Evolutionary conservation across 1,140 invertebrate species (phyloP).

Genomic region (Atopsyche davidsoni): DNA sequence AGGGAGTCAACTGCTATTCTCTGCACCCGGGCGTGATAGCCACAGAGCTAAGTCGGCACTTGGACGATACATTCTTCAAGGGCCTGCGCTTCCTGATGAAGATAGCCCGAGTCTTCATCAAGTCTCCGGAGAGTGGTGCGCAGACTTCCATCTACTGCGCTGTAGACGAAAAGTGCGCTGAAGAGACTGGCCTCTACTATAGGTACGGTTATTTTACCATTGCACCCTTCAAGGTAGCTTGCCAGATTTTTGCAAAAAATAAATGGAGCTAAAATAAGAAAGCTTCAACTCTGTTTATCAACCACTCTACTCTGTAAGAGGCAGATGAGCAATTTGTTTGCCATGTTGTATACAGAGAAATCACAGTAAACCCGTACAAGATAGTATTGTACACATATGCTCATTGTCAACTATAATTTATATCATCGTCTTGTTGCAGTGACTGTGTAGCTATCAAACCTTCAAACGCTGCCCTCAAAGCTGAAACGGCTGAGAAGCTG

Average conservation of each 20-base stretch:
- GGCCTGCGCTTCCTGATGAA: conserved; percentile 49
- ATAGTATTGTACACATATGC: neutral
- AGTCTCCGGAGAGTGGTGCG: conserved; percentile 61
- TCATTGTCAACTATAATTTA: conserved; percentile 4
- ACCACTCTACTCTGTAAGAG: no score
- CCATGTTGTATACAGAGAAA: no score
- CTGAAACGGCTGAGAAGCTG: conserved; percentile 58
- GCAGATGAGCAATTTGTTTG: no score
- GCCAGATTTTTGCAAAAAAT: no score
- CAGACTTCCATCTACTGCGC: conserved; percentile 64
- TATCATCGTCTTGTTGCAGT: conserved; percentile 31
- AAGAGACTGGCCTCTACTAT: conserved; percentile 64
- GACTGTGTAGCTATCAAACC: conserved; percentile 51
- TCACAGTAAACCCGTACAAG: no score
- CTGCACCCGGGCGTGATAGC: conserved; percentile 78
- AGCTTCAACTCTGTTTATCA: no score
- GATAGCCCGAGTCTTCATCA: conserved; percentile 64
- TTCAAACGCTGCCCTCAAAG: conserved; percentile 43
- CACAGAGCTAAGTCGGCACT: conserved; percentile 67
- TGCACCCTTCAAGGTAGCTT: no score
- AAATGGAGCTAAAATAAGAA: no score
- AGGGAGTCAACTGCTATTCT: conserved; percentile 69
- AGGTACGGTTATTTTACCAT: conserved; percentile 11
- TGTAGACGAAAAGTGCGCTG: conserved; percentile 56
- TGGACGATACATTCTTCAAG: conserved; percentile 43